Evolutionary conservation across 1,140 invertebrate genomes (phyloP).

Genomic region (Drosophila truncata): DNA sequence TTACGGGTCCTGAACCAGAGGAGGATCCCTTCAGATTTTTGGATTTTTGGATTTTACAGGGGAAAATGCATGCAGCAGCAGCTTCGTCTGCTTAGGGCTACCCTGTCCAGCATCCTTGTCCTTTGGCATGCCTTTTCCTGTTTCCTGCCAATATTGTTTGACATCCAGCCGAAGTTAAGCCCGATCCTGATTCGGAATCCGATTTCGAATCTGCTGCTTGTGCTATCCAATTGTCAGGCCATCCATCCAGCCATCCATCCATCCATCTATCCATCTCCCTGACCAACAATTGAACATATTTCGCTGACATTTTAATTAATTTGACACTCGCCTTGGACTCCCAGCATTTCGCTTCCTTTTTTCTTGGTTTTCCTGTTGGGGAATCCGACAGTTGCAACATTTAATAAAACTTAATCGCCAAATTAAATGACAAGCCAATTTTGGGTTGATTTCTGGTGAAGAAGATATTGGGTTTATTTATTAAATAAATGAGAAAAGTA

Average conservation of each 20-base stretch:
- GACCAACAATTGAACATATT: conserved; percentile 82
- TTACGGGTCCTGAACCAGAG: conserved; percentile 15
- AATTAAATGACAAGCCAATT: conserved; percentile 45
- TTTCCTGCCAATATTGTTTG: conserved; percentile 69
- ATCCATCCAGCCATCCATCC: conserved; percentile 21
- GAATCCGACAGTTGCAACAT: conserved; percentile 49
- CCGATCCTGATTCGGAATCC: conserved; percentile 23
- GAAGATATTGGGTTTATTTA: background rate
- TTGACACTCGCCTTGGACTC: conserved; percentile 70
- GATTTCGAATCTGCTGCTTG: conserved; percentile 20
- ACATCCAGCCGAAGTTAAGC: conserved; percentile 50
- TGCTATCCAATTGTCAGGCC: conserved; percentile 32
- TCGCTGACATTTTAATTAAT: conserved; percentile 85
- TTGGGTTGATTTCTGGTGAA: background rate
- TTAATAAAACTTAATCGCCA: conserved; percentile 69
- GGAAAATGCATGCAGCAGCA: conserved; percentile 10
- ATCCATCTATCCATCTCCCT: conserved; percentile 64
- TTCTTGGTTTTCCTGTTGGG: conserved; percentile 11
- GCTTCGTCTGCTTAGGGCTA: conserved; percentile 36
- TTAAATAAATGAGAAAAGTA: background rate
- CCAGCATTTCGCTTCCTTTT: background rate
- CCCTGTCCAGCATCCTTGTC: conserved; percentile 22
- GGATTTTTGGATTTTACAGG: conserved; percentile 21
- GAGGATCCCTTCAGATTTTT: conserved; percentile 17
- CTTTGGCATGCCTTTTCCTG: conserved; percentile 19